Evolutionary conservation across 2,113 vertebrate genomes (phyloP).

Genomic region (Anas platyrhynchos): DNA sequence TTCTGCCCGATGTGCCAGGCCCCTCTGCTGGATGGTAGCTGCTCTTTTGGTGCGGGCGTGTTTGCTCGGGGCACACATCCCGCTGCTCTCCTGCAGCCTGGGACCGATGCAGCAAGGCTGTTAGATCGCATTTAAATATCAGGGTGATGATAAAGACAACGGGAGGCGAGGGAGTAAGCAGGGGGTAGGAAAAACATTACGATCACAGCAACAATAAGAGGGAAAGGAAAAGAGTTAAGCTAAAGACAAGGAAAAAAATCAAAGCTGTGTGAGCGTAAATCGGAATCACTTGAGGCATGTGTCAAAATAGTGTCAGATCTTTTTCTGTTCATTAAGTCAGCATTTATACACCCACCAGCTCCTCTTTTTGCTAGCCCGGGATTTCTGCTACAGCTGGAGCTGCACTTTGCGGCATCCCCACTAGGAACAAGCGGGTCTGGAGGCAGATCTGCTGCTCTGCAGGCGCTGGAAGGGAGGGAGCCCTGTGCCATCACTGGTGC

Average conservation of each 20-base stretch:
- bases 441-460: neutral
- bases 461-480: neutral
- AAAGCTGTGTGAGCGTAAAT: neutral
- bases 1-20: neutral
- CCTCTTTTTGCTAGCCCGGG: neutral
- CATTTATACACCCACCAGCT: conserved; percentile 53
- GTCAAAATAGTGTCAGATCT: conserved; percentile 60
- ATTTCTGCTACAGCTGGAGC: neutral
- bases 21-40: rapidly evolving
- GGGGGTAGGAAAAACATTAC: rapidly evolving
- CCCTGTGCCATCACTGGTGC: neutral
- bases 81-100: rapidly evolving
- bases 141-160: neutral
- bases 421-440: neutral
- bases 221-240: neutral
- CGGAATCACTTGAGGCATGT: conserved; percentile 18
- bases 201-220: neutral
- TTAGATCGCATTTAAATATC: neutral
- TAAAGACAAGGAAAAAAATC: neutral
- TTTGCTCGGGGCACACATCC: rapidly evolving
- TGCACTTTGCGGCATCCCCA: neutral
- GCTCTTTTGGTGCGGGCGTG: neutral
- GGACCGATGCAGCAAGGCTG: rapidly evolving
- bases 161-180: neutral
- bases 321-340: conserved; percentile 50